A percentile compares a stretch with the other conserved stretches of the same genome.
Conservation (phyloP, 2,888 invertebrate species). For the Cataglyphis altisquamis region DNA sequence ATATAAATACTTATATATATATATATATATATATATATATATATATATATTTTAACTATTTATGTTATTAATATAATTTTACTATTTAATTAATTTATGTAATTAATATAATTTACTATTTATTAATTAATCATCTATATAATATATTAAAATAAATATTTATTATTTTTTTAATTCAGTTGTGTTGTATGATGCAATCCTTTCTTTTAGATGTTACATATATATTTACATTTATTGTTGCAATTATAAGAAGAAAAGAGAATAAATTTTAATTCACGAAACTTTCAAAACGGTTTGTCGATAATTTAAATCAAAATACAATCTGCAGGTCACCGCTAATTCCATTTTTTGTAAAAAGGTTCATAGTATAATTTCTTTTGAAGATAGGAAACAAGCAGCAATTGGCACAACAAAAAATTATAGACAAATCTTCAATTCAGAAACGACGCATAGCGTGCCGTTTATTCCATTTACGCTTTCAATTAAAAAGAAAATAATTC, state of each 20-base stretch:
- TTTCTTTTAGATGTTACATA: background rate
- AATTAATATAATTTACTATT: background rate
- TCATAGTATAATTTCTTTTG: conserved; percentile 58
- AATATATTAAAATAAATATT: background rate
- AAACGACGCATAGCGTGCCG: conserved; percentile 23
- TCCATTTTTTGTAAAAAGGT: conserved; percentile 48
- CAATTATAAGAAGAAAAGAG: background rate
- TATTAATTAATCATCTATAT: background rate
- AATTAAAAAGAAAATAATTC: conserved; percentile 57
- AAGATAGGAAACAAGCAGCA: background rate
- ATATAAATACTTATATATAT: background rate
- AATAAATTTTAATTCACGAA: background rate
- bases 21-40: too few species aligned
- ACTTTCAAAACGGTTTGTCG: conserved; percentile 33
- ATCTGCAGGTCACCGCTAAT: conserved; percentile 21
- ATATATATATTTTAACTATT: background rate
- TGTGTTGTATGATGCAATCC: background rate
- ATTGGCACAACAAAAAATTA: conserved; percentile 56
- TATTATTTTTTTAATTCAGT: background rate
- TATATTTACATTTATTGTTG: background rate
- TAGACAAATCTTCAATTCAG: conserved; percentile 66
- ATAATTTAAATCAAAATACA: conserved; percentile 37
- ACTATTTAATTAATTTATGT: background rate
- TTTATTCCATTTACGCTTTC: conserved; percentile 62
- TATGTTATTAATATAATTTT: background rate